Conservation (phyloP, 2,797 vertebrate species). For the Enteromius thamalakanensis region DNA sequence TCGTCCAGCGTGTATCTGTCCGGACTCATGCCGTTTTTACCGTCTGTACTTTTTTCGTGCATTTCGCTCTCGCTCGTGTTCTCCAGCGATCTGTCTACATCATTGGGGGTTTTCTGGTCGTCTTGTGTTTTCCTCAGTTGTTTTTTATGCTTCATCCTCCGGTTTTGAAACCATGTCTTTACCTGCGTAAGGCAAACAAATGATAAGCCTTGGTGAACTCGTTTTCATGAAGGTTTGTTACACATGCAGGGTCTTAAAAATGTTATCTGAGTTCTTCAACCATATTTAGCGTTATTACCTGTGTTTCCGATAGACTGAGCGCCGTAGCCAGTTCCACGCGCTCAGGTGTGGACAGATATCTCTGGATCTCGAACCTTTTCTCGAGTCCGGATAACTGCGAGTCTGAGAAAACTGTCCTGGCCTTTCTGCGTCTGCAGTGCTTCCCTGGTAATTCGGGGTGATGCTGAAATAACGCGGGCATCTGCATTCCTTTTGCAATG, state of each 20-base stretch:
- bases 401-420: constrained; percentile 96
- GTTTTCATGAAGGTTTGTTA: background rate
- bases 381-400: constrained; percentile 96
- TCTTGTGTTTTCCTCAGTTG: constrained; percentile 94
- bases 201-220: background rate
- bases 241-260: background rate
- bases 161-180: constrained; percentile 98
- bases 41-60: constrained; percentile 68
- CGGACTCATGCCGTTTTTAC: constrained; percentile 69
- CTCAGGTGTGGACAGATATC: constrained; percentile 95
- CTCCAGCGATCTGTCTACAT: constrained; percentile 77
- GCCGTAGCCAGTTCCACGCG: constrained; percentile 95
- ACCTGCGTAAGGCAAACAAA: constrained; percentile 76
- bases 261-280: no score
- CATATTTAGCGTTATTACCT: constrained; percentile 76
- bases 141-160: constrained; percentile 99
- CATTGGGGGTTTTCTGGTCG: constrained; percentile 82
- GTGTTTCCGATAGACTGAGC: constrained; percentile 97
- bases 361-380: constrained; percentile 95
- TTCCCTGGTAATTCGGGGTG: constrained; percentile 92
- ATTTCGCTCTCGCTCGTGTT: constrained; percentile 82
- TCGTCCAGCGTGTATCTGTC: constrained; percentile 85
- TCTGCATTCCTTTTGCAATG: constrained; percentile 84
- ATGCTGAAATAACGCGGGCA: constrained; percentile 92
- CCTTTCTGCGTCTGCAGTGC: constrained; percentile 94